Conservation (phyloP, 2,113 vertebrate genomes). For the Orthochromis malagaraziensis region DNA sequence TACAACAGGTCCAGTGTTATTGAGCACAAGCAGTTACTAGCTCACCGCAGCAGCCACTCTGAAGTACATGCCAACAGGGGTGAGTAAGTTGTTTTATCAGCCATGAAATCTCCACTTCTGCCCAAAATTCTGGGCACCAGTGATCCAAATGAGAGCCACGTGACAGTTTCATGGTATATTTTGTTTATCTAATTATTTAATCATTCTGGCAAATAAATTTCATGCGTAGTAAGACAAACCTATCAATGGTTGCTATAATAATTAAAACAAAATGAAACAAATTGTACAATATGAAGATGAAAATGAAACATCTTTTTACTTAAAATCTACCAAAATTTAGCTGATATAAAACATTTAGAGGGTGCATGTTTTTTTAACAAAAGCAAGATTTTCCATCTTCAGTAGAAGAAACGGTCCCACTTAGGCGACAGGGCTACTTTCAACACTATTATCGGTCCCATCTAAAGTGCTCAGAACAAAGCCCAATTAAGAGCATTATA, state of each 20-base stretch:
- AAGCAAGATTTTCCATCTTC: not conserved
- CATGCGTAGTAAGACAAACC: not conserved
- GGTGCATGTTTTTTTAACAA: not conserved
- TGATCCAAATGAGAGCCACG: not conserved
- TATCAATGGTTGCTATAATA: not conserved
- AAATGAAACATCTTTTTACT: not conserved
- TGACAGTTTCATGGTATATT: not conserved
- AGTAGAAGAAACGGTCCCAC: not conserved
- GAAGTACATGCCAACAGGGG: rapidly evolving
- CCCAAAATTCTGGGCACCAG: not conserved
- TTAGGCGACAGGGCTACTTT: constrained; percentile 2
- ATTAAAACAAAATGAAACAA: not conserved
- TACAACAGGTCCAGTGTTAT: not conserved
- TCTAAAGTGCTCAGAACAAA: constrained; percentile 36
- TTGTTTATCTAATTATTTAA: not conserved
- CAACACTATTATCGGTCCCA: constrained; percentile 16
- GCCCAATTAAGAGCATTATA: constrained; percentile 11
- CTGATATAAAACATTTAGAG: not conserved
- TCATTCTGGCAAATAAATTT: not conserved
- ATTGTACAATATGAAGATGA: not conserved
- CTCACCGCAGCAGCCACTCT: not conserved
- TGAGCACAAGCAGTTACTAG: not conserved
- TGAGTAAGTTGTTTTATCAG: not conserved
- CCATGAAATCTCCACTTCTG: not conserved
- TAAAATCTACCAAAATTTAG: not conserved